These are phyloP conservation scores for Zaprionus africanus DNA, from an alignment of 1,140 invertebrate genomes.

Conservation along the genomic window DNA sequence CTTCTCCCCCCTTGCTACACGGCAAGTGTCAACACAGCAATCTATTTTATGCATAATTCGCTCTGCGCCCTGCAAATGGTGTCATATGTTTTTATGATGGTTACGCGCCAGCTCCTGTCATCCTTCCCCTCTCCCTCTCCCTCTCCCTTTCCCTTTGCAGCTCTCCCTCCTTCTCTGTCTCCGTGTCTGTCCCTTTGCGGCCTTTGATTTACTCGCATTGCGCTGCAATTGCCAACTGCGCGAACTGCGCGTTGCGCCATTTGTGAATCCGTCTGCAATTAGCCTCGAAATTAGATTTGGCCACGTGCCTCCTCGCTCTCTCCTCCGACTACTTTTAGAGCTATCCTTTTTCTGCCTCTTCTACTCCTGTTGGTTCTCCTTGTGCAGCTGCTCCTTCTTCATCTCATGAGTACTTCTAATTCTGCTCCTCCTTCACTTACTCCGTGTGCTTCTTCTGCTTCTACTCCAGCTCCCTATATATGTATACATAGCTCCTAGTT, in stretches of 20 bases:
- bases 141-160: neutral
- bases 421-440: too few relatives aligned
- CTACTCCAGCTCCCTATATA: too few relatives aligned
- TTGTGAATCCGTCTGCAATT: conserved; percentile 65
- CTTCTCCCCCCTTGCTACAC: neutral
- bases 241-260: conserved; percentile 34
- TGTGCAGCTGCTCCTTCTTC: too few relatives aligned
- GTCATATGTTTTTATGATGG: conserved; percentile 75
- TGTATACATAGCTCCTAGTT: too few relatives aligned
- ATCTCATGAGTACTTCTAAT: too few relatives aligned
- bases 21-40: conserved; percentile 66
- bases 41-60: conserved; percentile 75
- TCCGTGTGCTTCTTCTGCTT: too few relatives aligned
- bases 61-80: conserved; percentile 64
- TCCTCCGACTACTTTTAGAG: neutral
- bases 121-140: neutral
- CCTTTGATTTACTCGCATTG: conserved; percentile 32
- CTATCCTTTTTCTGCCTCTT: neutral
- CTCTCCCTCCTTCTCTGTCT: neutral
- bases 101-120: conserved; percentile 8
- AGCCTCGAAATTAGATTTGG: conserved; percentile 70
- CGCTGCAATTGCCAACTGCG: conserved; percentile 33
- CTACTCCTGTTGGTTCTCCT: neutral
- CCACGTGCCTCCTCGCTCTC: neutral
- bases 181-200: neutral